Conservation (phyloP, 2,113 vertebrate genomes). For the Columbina picui region DNA sequence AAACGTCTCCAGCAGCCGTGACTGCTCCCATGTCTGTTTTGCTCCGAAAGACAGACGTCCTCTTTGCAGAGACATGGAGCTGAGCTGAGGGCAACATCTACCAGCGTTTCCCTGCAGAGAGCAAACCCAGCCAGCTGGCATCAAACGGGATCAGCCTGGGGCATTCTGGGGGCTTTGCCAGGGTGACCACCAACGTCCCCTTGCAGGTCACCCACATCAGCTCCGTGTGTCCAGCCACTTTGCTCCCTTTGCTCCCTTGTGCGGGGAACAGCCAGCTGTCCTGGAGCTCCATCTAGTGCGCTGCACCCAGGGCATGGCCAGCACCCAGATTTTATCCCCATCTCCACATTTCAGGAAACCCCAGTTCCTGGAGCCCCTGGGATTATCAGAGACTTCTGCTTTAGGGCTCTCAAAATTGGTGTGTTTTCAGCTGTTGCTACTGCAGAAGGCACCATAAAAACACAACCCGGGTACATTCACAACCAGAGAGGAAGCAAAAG, state of each 20-base stretch:
- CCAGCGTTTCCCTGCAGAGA: neutral
- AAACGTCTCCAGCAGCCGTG: neutral
- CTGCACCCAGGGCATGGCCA: neutral
- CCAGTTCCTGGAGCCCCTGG: neutral
- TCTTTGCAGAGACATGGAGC: neutral
- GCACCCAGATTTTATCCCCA: accelerated
- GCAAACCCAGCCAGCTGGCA: neutral
- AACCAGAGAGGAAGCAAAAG: neutral
- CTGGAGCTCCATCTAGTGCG: constrained; percentile 1
- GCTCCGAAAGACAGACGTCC: neutral
- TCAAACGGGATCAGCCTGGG: neutral
- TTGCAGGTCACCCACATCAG: accelerated
- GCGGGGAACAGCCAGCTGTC: neutral
- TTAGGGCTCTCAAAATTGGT: accelerated
- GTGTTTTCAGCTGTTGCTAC: accelerated
- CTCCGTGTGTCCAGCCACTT: neutral
- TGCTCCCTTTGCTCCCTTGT: accelerated
- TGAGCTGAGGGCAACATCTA: neutral
- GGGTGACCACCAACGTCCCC: neutral
- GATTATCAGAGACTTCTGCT: neutral
- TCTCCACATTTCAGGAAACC: accelerated
- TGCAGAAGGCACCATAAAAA: neutral
- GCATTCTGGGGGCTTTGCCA: neutral
- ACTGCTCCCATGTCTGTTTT: neutral
- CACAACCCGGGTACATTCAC: neutral